Evolutionary conservation across 1,140 invertebrate species (phyloP), one percentile per base, ranked within the genome.

Genomic region (Campoletis sonorensis): DNA sequence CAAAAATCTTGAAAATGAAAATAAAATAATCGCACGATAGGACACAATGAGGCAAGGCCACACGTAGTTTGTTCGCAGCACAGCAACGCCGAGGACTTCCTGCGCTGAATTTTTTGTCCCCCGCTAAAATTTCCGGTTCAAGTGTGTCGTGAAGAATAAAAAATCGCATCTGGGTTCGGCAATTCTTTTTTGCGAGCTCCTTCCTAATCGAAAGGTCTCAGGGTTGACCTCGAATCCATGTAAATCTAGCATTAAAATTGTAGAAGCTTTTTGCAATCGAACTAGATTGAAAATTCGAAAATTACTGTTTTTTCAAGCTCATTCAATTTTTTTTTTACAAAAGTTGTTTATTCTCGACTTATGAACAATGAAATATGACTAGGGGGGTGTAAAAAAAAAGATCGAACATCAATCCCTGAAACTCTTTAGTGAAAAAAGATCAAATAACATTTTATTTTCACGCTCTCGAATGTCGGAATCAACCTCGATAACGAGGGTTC

Each of bases 61-160:
- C 73, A 40, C 49, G 49, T 51, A 61, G 73, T 30, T 37, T 40
- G 51, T 15, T 58, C 30, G 26, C 33, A 77, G 51, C 73, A 54
- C 73, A 77, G 33, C 15, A 16, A 77, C 64, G 73, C 51, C 73
- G 54, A 77, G 51, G n/a, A 77, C 51, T 77, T 77, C 73, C 73
- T 77, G 51, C 73, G 73, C 26, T 40, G 73, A 54, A 77, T 54
- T 58, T 27, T 77, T 77, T 77, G 73, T 77, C 27, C 73, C 54
- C 13, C 30, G 73, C 73, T 77, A 21, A 77, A 61, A 77, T 54
- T 77, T 61, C 73, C 54, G 54, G 73, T 30, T 54, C 40, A 77
- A 75, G 26, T 54, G 4, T 37, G 40, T 37, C 23, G 61, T 26
- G 23, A 27, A 27, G 18, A 15, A 64, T n/a, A 26, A 64, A 26